Base-by-base conservation (phyloP, 2,888 invertebrate genomes). In the Acanthosepion esculentum region DNA sequence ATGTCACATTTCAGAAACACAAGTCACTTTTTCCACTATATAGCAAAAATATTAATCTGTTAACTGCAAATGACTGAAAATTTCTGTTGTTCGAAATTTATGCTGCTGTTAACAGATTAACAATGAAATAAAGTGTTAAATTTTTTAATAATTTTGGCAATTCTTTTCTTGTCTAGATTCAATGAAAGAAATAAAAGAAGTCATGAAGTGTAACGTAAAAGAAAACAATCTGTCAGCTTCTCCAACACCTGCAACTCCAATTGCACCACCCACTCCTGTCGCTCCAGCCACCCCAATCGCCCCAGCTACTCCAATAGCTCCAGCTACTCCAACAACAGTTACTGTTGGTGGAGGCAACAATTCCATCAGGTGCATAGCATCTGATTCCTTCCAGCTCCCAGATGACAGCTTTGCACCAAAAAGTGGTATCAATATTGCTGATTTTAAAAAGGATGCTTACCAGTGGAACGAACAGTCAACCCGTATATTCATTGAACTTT, bases 361-460 rank as follows among this genome's bases (percentile, higher is more conserved):
- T 92, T 48, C 48, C 6, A 8, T 41, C 48, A 20, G 48, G 48
- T n/a, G 48, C 18, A 33, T 93, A 93, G 3, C 93, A n/a, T 93
- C 93, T 6, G 93, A 93, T 48, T 48, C 93, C 53, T 29, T 93
- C 93, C 93, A 93, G 29, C 93, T 93, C 4, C 6, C 93, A 2
- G 93, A 93, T n/a, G 93, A 93, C 12, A 6, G 20, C 50, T 93
- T 50, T n/a, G 20, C 93, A 29, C 53, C 50, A n/a, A 93, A 93
- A 48, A 93, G 41, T 53, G 93, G 93, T 10, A 93, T 93, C 23
- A 93, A 93, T 93, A 93, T 93, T 53, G 93, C 93, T 20, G 93
- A 93, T 93, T 93, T 93, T 33, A 93, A 93, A n/a, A 93, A 93
- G 53, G 93, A 93, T 50, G 93, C 93, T 26, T 93, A 93, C 53